phyloP scores from a whole-genome alignment of 2,888 invertebrate genomes.

The Aleiodes leptofemur region DNA sequence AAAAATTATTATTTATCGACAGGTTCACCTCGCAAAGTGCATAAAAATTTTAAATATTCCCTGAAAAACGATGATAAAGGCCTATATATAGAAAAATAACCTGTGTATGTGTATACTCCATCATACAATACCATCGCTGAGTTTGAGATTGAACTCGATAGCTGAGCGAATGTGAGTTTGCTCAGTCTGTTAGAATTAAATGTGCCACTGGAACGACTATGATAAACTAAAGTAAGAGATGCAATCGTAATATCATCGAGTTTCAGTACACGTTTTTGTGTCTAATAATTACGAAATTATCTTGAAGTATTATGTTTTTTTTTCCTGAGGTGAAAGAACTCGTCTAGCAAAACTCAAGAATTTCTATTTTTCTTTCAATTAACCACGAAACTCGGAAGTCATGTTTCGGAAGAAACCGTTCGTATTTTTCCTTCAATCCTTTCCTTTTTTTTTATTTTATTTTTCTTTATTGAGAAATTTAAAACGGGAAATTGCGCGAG shows the following conservation, averaged over 20 bases:
- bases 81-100: not conserved
- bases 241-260: slow-evolving; percentile 37
- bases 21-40: not conserved
- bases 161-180: slow-evolving; percentile 9
- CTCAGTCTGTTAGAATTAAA: slow-evolving; percentile 4
- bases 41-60: not conserved
- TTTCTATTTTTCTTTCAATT: slow-evolving; percentile 27
- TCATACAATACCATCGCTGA: slow-evolving; percentile 27
- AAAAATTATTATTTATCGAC: slow-evolving; percentile 27
- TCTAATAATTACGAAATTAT: slow-evolving; percentile 39
- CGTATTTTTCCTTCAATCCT: not conserved
- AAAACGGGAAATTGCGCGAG: slow-evolving; percentile 4
- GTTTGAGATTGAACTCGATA: slow-evolving; percentile 23
- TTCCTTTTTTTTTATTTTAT: slow-evolving; percentile 16
- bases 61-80: not conserved
- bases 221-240: slow-evolving; percentile 21
- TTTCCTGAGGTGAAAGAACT: slow-evolving; percentile 29
- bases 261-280: slow-evolving; percentile 4
- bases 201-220: slow-evolving; percentile 38
- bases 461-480: not conserved
- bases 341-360: not conserved
- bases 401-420: slow-evolving; percentile 24
- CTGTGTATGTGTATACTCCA: not conserved
- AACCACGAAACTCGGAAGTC: slow-evolving; percentile 33
- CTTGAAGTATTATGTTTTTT: slow-evolving; percentile 18